These are phyloP conservation scores for Calypte anna DNA, from an alignment of 2,113 vertebrate genomes.

Conservation along the genomic window DNA sequence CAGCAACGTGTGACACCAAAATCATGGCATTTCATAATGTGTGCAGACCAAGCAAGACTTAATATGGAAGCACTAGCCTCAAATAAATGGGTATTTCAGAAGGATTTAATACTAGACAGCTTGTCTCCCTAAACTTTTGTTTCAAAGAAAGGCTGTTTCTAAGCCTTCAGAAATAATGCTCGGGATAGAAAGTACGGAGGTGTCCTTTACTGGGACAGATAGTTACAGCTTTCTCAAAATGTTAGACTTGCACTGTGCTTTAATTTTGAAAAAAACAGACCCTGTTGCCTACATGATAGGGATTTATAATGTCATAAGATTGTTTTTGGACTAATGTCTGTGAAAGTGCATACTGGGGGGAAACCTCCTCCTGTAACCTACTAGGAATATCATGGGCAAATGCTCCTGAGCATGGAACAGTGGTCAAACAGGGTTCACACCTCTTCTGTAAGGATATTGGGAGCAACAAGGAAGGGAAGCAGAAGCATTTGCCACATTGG, in stretches of 20 bases:
- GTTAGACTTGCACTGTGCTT: neutral
- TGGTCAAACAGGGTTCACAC: neutral
- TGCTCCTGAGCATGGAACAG: accelerated
- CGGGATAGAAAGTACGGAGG: neutral
- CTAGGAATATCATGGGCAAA: accelerated
- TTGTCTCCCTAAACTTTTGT: neutral
- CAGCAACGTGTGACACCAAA: neutral
- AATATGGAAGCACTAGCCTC: neutral
- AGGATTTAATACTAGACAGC: neutral
- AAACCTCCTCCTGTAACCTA: neutral
- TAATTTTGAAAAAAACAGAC: neutral
- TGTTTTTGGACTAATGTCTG: neutral
- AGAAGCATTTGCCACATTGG: neutral
- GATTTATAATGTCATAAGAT: neutral
- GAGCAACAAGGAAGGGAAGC: neutral
- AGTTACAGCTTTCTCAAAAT: constrained; percentile 19
- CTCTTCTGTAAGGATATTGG: neutral
- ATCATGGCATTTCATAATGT: neutral
- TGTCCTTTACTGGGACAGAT: neutral
- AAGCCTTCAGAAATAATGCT: neutral
- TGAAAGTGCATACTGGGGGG: neutral
- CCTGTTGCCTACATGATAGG: neutral
- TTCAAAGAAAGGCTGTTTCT: neutral
- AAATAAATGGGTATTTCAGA: neutral
- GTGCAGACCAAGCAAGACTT: neutral